Evolutionary conservation across 1,140 invertebrate species (phyloP), one percentile per base, ranked within the genome.

Genomic region (Mercenaria mercenaria): DNA sequence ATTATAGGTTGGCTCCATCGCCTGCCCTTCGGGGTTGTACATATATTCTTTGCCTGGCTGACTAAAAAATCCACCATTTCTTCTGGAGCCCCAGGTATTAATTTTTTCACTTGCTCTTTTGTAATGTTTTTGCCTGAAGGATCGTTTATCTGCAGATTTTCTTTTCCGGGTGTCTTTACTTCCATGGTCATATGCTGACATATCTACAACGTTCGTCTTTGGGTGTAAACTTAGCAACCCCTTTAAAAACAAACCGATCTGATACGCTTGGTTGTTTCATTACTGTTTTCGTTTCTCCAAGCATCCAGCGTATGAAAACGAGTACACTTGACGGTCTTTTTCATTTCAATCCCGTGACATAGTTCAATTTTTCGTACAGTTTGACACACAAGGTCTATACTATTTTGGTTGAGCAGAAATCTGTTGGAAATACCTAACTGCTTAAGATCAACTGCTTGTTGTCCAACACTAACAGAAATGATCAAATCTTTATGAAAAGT

Each of bases 1-100:
- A 82, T 82, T 13, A 89, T 34, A 4, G 4, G 37, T 39, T 89
- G 32, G 32, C 37, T 47, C 80, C 80, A 83, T 8, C 88, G 43
- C 13, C 67, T 82, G 23, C 88, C 79, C 13, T 64, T 74, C n/a
- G 61, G 61, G 13, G 69, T 37, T 41, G n/a, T 80, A 15, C 18
- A 41, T 23, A 56, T 26, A 76, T 76, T 89, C n/a, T 52, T 76
- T 20, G 32, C 26, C 50, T 85, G 64, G 10, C n/a, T 26, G 43
- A 85, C 1, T 15, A 85, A 50, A 20, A 74, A 29, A 13, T 43
- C 15, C 10, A 85, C 47, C 67, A 74, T 47, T 72, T 69, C 15
- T 23, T 59, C 52, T 4, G 43, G 43, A 23, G 52, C 52, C 23
- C 52, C 15, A 4, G 23, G 23, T 23, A 59, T 18, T 59, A 59